Evolutionary conservation across 2,888 invertebrate species (phyloP).

Genomic region (Amphipoea lucens): DNA sequence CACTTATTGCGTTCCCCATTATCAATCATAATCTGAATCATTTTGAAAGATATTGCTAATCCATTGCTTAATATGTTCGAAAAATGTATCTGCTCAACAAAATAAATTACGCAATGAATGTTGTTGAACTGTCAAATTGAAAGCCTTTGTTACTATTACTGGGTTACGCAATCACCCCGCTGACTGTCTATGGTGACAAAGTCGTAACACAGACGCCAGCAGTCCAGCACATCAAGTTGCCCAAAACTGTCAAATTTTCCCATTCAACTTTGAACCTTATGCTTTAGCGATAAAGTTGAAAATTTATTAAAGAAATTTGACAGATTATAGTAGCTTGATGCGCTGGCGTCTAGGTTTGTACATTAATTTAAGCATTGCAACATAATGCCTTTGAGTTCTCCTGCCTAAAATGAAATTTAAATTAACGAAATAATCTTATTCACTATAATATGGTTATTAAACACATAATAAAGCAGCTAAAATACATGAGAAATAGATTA

Average conservation of each 20-base stretch:
- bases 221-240: too few species aligned
- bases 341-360: too few species aligned
- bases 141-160: not conserved
- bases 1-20: not conserved
- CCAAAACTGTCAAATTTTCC: too few species aligned
- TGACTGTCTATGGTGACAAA: too few species aligned
- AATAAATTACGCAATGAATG: not conserved
- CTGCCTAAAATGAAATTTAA: not conserved
- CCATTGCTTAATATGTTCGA: not conserved
- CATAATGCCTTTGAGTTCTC: too few species aligned
- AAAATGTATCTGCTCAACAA: not conserved
- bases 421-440: not conserved
- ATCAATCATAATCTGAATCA: not conserved
- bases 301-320: too few species aligned
- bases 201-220: too few species aligned
- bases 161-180: too few species aligned
- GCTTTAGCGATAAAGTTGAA: too few species aligned
- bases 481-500: constrained; percentile 18
- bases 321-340: too few species aligned
- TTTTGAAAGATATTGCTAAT: not conserved
- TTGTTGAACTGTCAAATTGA: not conserved
- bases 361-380: too few species aligned
- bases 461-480: not conserved
- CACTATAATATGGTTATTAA: not conserved
- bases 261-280: too few species aligned